Evolutionary conservation across 2,113 vertebrate genomes (phyloP).

Genomic region (Callocephalon fimbriatum): DNA sequence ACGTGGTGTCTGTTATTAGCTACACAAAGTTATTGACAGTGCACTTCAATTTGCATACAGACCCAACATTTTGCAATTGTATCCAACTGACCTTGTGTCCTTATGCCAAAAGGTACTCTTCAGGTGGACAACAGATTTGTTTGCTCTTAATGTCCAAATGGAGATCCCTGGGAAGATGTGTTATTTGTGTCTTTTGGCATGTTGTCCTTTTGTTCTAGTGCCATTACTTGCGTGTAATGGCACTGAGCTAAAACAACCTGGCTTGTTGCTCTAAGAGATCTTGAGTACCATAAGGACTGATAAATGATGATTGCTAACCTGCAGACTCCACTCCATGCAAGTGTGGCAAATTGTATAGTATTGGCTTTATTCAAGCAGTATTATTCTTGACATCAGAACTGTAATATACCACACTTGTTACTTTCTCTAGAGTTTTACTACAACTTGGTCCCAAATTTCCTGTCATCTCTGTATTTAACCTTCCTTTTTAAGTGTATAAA

Average conservation of each 20-base stretch:
- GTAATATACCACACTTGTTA: neutral
- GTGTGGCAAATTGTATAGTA: neutral
- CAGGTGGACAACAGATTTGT: neutral
- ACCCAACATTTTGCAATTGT: neutral
- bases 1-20: neutral
- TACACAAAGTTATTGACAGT: neutral
- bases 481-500: neutral
- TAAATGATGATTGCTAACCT: neutral
- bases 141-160: neutral
- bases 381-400: neutral
- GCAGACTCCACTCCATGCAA: neutral
- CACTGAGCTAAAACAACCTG: neutral
- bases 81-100: neutral
- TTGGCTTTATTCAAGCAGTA: neutral
- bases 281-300: neutral
- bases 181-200: neutral
- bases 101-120: neutral
- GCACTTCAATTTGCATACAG: neutral
- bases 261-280: neutral
- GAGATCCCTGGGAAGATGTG: neutral
- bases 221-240: too few species aligned
- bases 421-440: neutral
- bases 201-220: neutral
- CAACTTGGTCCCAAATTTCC: neutral
- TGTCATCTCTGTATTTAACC: conserved; percentile 3